These are phyloP conservation scores for Sinhomidia bicolor DNA, from an alignment of 2,888 invertebrate genomes.

Conservation along the genomic window DNA sequence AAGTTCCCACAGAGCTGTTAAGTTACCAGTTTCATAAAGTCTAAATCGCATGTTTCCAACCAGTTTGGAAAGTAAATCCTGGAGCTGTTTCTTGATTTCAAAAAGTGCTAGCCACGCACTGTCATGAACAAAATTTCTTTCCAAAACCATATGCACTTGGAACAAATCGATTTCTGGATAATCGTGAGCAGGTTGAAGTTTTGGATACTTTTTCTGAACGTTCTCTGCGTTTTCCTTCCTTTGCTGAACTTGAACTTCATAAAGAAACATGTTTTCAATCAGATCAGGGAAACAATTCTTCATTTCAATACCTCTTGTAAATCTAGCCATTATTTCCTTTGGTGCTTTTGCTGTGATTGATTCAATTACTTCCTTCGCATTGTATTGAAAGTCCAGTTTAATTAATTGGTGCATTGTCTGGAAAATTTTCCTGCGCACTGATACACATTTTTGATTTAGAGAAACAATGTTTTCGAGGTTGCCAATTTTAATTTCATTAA, in stretches of 20 bases:
- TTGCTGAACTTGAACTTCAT: slow-evolving; percentile 36
- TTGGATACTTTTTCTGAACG: slow-evolving; percentile 25
- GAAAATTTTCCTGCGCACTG: not conserved
- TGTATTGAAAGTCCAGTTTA: not conserved
- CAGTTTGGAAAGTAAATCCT: slow-evolving; percentile 27
- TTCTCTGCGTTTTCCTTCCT: not conserved
- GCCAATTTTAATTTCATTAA: not conserved
- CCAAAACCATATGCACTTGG: not conserved
- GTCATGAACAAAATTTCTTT: slow-evolving; percentile 29
- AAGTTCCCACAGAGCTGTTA: slow-evolving; percentile 37
- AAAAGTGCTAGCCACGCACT: slow-evolving; percentile 50
- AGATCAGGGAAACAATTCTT: slow-evolving; percentile 53
- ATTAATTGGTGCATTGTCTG: not conserved
- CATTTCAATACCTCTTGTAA: not conserved
- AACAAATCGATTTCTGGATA: not conserved
- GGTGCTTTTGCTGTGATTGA: slow-evolving; percentile 2
- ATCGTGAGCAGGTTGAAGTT: not conserved
- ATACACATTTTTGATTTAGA: not conserved
- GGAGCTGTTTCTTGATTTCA: slow-evolving; percentile 26
- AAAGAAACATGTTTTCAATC: slow-evolving; percentile 58
- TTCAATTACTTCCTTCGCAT: not conserved
- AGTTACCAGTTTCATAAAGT: slow-evolving; percentile 51
- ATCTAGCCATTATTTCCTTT: slow-evolving; percentile 49
- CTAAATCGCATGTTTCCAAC: slow-evolving; percentile 43
- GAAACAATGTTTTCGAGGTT: not conserved